Evolutionary conservation across 2,797 vertebrate genomes (phyloP), one percentile per base, ranked within the genome.

Genomic region (Petrocephalus schoutedeni): DNA sequence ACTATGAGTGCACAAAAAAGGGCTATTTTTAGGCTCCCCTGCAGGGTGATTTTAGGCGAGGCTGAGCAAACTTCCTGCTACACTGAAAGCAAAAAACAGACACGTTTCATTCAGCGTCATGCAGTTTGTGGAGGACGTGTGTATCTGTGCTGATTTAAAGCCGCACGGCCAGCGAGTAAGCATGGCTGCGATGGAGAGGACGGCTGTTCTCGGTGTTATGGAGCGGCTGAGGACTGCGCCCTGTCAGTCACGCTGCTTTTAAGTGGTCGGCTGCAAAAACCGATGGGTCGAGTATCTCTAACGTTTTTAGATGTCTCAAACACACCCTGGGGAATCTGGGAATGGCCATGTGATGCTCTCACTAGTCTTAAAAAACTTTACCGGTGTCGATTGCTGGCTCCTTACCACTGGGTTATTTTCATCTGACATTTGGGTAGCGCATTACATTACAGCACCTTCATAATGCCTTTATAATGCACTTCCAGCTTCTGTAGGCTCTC

Each of bases 11-110:
- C 74, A n/a, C 8, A n/a, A 77, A 28, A 7, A n/a, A 19, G n/a
- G 41, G 56, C 86, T 86, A 74, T 74, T 49, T 87, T 88, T 64
- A 45, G 19, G 32, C 89, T 53, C 80, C 61, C 21, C 53, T 85
- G 54, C 67, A 6, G 56, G n/a, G 16, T 14, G 12, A 45, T 19
- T n/a, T 61, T 82, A 8, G 67, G n/a, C 16, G 59, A 71, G 54
- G 83, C 87, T 28, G 23, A 19, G 32, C 51, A 32, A 56, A 21
- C 51, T 57, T 85, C 51, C 53, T 54, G 74, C 83, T 16, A 36
- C 71, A 77, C 53, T 51, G 21, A 54, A 10, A 84, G 45, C 49
- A 84, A 21, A 14, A 3, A 21, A 7, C 83, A 32, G 53, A 85
- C 83, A 85, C 56, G 82, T 85, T 57, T n/a, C 49, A 56, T 54